Percentiles rank a stretch among this genome's conserved stretches.
These are phyloP conservation scores for Odontomachus brunneus DNA, from an alignment of 1,140 invertebrate genomes.

Conservation along the genomic window DNA sequence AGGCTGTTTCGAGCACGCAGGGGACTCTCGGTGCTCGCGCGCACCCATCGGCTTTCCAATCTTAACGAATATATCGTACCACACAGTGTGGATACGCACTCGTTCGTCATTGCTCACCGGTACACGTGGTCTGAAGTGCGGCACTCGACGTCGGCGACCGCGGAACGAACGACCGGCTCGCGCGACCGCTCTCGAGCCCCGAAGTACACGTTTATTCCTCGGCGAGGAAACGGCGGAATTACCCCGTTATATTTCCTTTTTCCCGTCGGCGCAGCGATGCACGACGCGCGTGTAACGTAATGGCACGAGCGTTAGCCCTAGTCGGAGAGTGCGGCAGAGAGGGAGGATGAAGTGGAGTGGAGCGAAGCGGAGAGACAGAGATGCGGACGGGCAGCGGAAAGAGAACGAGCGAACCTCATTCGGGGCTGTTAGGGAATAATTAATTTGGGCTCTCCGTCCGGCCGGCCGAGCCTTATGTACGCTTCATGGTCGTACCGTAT, in stretches of 20 bases:
- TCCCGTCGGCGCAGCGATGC: not conserved
- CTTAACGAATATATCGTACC: too few relatives aligned
- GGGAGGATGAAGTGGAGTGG: not conserved
- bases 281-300: conserved; percentile 3
- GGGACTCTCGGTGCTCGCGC: too few relatives aligned
- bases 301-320: not conserved
- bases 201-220: conserved; percentile 23
- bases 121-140: too few relatives aligned
- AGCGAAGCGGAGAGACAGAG: not conserved
- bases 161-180: not conserved
- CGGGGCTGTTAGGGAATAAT: conserved; percentile 69
- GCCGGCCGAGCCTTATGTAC: conserved; percentile 60
- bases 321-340: not conserved
- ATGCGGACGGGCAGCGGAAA: not conserved
- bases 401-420: conserved; percentile 55
- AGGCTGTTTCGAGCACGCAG: too few relatives aligned
- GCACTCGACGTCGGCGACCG: not conserved
- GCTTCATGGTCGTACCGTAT: conserved; percentile 68
- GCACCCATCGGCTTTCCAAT: too few relatives aligned
- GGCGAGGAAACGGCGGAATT: conserved; percentile 24
- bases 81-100: too few relatives aligned
- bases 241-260: conserved; percentile 36
- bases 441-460: conserved; percentile 63
- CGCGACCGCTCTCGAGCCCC: too few relatives aligned
- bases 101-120: not conserved